Percentiles rank a stretch among this genome's conserved stretches.
Evolutionary conservation across 1,140 invertebrate species (phyloP).

Genomic region (Brachionus rotundiformis): DNA sequence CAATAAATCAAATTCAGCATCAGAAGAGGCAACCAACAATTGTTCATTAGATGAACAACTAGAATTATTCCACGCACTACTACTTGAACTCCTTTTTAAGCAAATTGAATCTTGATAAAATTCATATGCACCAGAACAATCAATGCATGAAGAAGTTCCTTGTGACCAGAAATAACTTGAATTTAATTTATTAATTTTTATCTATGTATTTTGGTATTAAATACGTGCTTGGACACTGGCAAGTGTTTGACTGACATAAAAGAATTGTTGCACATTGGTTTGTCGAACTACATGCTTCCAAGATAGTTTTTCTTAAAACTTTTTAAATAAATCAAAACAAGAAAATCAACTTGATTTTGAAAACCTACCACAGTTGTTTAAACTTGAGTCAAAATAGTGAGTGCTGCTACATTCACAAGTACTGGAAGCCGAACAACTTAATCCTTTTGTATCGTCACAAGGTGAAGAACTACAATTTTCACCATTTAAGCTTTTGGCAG

Average conservation of each 20-base stretch:
- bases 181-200: neutral
- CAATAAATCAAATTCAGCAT: conserved; percentile 17
- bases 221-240: neutral
- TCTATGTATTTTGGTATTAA: neutral
- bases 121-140: neutral
- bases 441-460: conserved; percentile 11
- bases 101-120: neutral
- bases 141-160: neutral
- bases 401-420: neutral
- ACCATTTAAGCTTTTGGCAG: neutral
- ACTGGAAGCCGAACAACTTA: neutral
- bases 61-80: neutral
- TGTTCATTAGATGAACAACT: neutral
- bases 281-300: neutral
- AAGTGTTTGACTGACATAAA: neutral
- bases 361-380: neutral
- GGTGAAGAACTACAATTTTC: neutral
- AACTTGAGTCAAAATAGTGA: neutral
- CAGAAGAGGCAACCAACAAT: neutral
- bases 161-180: neutral
- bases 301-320: neutral
- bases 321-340: neutral
- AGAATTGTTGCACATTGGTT: neutral
- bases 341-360: neutral
- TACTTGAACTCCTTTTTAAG: neutral